phyloP scores from a whole-genome alignment of 2,888 invertebrate genomes.

The Drosophila conformis region DNA sequence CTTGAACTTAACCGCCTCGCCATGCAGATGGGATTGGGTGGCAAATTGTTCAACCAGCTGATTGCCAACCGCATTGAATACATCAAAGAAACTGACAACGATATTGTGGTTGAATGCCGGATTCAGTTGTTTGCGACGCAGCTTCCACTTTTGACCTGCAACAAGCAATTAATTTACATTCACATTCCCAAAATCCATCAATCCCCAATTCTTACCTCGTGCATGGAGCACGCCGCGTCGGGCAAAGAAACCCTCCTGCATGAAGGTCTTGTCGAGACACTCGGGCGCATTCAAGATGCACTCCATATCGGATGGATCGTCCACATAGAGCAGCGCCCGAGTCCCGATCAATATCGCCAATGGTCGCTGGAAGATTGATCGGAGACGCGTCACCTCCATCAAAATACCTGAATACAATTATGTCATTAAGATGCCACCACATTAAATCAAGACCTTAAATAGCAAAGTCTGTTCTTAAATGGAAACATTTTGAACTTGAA shows the following conservation, averaged over 20 bases:
- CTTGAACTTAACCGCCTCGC: constrained; percentile 63
- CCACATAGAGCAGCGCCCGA: constrained; percentile 79
- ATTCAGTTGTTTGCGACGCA: constrained; percentile 82
- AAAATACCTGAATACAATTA: constrained; percentile 57
- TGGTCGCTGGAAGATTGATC: constrained; percentile 75
- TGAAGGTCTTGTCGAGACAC: constrained; percentile 82
- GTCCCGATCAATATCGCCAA: constrained; percentile 79
- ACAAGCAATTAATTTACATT: not conserved
- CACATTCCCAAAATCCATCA: not conserved
- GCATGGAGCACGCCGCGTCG: constrained; percentile 82
- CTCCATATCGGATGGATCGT: constrained; percentile 82
- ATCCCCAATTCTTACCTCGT: constrained; percentile 57
- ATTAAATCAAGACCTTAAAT: not conserved
- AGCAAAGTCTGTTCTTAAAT: not conserved
- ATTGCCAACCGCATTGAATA: constrained; percentile 81
- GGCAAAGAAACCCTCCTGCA: constrained; percentile 83
- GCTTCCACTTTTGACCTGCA: constrained; percentile 82
- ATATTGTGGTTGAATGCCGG: constrained; percentile 82
- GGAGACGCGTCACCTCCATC: constrained; percentile 69
- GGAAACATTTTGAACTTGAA: not conserved
- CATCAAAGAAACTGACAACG: constrained; percentile 79
- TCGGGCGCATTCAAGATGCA: constrained; percentile 81
- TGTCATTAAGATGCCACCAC: not conserved
- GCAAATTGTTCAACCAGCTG: constrained; percentile 74
- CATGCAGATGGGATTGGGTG: constrained; percentile 56